Conservation (phyloP, 2,888 invertebrate species). For the Rotaria magnacalcarata region DNA sequence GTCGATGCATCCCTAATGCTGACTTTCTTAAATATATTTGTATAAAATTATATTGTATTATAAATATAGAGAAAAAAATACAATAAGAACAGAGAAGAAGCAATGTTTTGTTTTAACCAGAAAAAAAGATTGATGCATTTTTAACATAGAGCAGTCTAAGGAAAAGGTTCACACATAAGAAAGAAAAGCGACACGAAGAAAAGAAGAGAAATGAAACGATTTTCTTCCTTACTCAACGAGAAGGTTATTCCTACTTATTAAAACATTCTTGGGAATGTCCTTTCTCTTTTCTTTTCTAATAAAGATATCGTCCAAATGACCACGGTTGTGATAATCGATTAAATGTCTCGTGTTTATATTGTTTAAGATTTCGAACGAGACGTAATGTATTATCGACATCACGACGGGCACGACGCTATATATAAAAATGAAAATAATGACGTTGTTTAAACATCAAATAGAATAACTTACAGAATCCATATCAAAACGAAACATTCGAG, state of each 20-base stretch:
- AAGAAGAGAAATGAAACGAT: neutral
- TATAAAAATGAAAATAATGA: neutral
- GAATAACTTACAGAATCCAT: constrained; percentile 30
- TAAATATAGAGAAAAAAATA: neutral
- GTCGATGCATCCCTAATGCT: no score
- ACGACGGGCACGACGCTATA: constrained; percentile 12
- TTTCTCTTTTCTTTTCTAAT: neutral
- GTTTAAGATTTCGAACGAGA: constrained; percentile 13
- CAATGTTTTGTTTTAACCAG: neutral
- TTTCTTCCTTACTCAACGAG: neutral
- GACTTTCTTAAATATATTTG: neutral
- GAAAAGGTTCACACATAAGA: constrained; percentile 10
- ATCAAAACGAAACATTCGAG: constrained; percentile 13
- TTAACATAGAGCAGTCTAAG: neutral
- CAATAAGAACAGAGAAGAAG: neutral
- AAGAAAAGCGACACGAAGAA: neutral
- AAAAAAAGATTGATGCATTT: neutral
- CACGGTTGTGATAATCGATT: constrained; percentile 33
- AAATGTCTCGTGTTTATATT: constrained; percentile 1
- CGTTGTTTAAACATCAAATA: neutral
- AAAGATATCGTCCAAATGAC: neutral
- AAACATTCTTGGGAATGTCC: neutral
- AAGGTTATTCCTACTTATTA: neutral
- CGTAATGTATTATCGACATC: constrained; percentile 31
- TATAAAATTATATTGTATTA: constrained; percentile 17